These are phyloP conservation scores for Eumacrocentrus americanus DNA, from an alignment of 2,888 invertebrate species.

Conservation along the genomic window DNA sequence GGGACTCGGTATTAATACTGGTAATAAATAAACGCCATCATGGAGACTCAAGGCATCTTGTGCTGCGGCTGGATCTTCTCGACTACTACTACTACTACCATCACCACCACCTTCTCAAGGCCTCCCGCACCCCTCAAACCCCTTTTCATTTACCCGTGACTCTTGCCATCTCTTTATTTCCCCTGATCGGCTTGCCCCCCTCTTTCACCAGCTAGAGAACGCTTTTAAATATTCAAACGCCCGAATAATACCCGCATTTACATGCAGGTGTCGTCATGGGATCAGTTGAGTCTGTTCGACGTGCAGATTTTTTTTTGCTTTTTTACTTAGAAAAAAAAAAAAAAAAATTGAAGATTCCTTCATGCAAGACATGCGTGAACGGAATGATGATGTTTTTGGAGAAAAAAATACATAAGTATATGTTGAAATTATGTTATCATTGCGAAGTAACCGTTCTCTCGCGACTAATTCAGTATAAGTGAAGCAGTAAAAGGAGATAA, in stretches of 20 bases:
- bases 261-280: constrained; percentile 51
- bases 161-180: constrained; percentile 30
- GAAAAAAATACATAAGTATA: background rate
- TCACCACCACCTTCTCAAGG: constrained; percentile 15
- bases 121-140: constrained; percentile 3
- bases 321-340: background rate
- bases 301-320: constrained; percentile 3
- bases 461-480: too few relatives aligned
- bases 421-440: too few relatives aligned
- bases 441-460: too few relatives aligned
- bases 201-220: constrained; percentile 16
- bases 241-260: constrained; percentile 50
- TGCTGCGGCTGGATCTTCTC: constrained; percentile 28
- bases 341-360: background rate
- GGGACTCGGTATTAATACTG: constrained; percentile 54
- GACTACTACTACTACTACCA: constrained; percentile 4
- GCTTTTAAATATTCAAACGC: constrained; percentile 47
- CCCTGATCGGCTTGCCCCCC: constrained; percentile 25
- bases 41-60: constrained; percentile 39
- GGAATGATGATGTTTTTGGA: background rate
- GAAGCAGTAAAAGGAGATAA: too few relatives aligned
- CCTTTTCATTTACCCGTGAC: constrained; percentile 17
- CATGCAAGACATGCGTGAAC: background rate
- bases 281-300: constrained; percentile 30
- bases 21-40: constrained; percentile 53